These are phyloP conservation scores for Patagioenas fasciata DNA, from an alignment of 2,113 vertebrate genomes.

Conservation along the genomic window DNA sequence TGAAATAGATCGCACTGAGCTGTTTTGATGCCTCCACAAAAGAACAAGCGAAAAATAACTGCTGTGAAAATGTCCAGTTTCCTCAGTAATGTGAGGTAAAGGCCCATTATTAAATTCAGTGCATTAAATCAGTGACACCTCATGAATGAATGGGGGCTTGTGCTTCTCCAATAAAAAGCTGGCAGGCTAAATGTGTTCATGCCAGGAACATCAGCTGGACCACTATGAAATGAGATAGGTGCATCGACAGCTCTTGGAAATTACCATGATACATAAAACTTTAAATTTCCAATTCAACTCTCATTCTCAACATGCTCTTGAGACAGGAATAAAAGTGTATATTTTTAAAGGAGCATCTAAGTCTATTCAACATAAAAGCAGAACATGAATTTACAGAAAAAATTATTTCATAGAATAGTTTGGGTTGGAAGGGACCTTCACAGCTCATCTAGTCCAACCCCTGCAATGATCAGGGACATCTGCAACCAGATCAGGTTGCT, in stretches of 20 bases:
- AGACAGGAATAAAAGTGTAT: rapidly evolving
- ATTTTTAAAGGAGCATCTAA: neutral
- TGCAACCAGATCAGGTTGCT: no score
- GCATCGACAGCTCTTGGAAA: neutral
- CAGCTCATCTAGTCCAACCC: no score
- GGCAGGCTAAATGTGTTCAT: neutral
- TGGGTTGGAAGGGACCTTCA: no score
- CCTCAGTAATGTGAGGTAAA: neutral
- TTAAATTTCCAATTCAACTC: neutral
- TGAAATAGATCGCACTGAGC: neutral
- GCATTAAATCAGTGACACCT: neutral
- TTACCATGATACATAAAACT: neutral
- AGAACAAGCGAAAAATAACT: neutral
- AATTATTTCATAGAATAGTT: no score
- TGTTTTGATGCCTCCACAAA: neutral
- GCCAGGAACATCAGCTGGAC: neutral
- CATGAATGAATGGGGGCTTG: neutral
- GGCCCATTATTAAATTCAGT: neutral
- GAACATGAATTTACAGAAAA: neutral
- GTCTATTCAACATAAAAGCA: neutral
- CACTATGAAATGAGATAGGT: neutral
- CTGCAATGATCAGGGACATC: no score
- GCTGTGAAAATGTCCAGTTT: neutral
- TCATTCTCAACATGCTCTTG: neutral
- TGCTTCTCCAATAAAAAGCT: neutral